Evolutionary conservation across 1,140 invertebrate species (phyloP), one percentile per base, ranked within the genome.

Genomic region (Microplitis demolitor): DNA sequence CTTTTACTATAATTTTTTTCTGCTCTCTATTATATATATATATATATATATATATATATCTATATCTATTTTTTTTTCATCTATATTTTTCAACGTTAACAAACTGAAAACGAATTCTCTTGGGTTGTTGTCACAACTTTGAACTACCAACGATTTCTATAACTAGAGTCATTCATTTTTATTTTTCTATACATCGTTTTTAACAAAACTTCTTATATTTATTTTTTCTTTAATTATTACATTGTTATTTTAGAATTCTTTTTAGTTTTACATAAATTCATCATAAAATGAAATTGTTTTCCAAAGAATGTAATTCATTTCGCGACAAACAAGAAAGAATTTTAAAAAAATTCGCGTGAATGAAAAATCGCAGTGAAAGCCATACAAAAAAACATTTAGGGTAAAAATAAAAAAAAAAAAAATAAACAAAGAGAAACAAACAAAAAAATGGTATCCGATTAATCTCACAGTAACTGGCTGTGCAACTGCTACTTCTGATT

Each of bases 401-500:
- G 39, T 45, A 45, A 11, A 45, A 45, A 45, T 45, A 45, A 45
- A 45, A 45, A 9, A 31, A 58, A 31, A 58, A 24, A 8, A 24
- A 53, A 67, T 50, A 53, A 54, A 67, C 33, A 37, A 45, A 66
- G 53, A 31, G 63, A 4, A 54, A 67, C 51, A 53, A 53, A 67
- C 39, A 67, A 67, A 67, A 45, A 67, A 67, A 67, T 67, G 50
- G 66, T 50, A 67, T 67, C 51, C 66, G 66, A 67, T 67, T 67
- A 67, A 67, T 67, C 66, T 67, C 50, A 24, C 66, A 67, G 66
- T 67, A 67, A 67, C 66, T 67, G 66, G 66, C 66, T 67, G 66
- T 67, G 66, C 66, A 67, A 67, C 66, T 67, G 66, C 66, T 67
- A 64, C 62, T 50, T 11, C 39, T 39, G 50, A 67, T 67, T 58